These are phyloP conservation scores for Dipodomys merriami DNA, from an alignment of 2,113 vertebrate species.

Conservation along the genomic window DNA sequence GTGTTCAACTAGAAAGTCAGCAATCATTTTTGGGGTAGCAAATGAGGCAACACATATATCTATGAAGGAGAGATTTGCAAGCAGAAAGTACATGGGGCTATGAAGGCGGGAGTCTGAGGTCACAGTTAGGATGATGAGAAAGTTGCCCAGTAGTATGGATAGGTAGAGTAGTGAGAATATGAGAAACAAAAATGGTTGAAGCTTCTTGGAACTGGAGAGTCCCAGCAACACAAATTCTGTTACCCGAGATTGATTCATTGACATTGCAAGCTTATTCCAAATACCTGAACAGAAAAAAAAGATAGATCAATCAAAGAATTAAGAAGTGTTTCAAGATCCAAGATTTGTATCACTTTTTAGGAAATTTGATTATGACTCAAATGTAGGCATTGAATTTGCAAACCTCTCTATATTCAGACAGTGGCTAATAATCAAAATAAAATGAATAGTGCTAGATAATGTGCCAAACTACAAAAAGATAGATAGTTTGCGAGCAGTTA, in stretches of 20 bases:
- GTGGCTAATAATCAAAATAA: neutral
- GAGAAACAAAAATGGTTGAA: slow-evolving; percentile 68
- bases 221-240: slow-evolving; percentile 65
- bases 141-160: slow-evolving; percentile 67
- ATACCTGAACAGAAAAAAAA: neutral
- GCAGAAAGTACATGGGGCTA: slow-evolving; percentile 65
- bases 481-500: neutral
- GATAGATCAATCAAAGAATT: neutral
- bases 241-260: slow-evolving; percentile 63
- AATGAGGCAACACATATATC: slow-evolving; percentile 50
- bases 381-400: neutral
- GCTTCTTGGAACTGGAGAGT: slow-evolving; percentile 47
- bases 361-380: neutral
- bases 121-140: slow-evolving; percentile 75
- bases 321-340: neutral
- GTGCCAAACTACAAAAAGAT: neutral
- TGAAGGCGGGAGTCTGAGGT: slow-evolving; percentile 43
- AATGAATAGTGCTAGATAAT: neutral
- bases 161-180: slow-evolving; percentile 66
- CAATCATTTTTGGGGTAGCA: slow-evolving; percentile 70
- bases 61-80: neutral
- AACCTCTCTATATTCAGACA: neutral
- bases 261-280: neutral
- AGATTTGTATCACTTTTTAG: neutral
- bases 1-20: slow-evolving; percentile 43